These are phyloP conservation scores for Indri indri DNA, from an alignment of 2,113 vertebrate species.

Conservation along the genomic window DNA sequence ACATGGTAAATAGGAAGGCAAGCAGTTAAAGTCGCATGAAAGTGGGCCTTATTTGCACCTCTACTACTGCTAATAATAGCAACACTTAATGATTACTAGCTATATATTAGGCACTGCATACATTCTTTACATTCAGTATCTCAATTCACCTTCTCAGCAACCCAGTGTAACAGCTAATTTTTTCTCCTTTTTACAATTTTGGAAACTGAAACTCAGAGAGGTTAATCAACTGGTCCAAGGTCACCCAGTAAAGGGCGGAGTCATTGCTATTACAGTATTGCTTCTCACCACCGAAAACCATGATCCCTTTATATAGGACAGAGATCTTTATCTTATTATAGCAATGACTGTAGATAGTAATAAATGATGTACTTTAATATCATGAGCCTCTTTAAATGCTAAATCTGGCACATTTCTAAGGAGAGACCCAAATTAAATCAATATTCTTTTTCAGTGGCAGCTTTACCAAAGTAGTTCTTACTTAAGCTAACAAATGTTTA, in stretches of 20 bases:
- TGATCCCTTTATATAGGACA: neutral
- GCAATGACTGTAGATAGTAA: neutral
- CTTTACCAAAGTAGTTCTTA: slow-evolving; percentile 13
- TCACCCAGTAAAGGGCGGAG: neutral
- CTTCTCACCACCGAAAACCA: neutral
- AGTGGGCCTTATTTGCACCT: neutral
- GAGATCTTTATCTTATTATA: neutral
- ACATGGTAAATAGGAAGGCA: neutral
- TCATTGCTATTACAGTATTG: neutral
- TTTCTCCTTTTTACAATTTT: neutral
- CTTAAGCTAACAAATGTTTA: slow-evolving; percentile 24
- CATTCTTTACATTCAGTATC: neutral
- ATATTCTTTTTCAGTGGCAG: slow-evolving; percentile 30
- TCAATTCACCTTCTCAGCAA: neutral
- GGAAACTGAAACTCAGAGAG: slow-evolving; percentile 15
- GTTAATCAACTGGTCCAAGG: neutral
- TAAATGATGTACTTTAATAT: slow-evolving; percentile 19
- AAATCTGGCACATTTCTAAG: slow-evolving; percentile 18
- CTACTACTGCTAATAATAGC: neutral
- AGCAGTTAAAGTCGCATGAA: neutral
- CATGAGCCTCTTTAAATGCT: neutral
- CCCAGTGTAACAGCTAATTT: neutral
- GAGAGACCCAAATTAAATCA: slow-evolving; percentile 13
- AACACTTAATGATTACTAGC: neutral
- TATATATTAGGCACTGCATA: fast-evolving